These are phyloP conservation scores for Lasioglossum leucozonium DNA, from an alignment of 2,888 invertebrate genomes.

Conservation along the genomic window DNA sequence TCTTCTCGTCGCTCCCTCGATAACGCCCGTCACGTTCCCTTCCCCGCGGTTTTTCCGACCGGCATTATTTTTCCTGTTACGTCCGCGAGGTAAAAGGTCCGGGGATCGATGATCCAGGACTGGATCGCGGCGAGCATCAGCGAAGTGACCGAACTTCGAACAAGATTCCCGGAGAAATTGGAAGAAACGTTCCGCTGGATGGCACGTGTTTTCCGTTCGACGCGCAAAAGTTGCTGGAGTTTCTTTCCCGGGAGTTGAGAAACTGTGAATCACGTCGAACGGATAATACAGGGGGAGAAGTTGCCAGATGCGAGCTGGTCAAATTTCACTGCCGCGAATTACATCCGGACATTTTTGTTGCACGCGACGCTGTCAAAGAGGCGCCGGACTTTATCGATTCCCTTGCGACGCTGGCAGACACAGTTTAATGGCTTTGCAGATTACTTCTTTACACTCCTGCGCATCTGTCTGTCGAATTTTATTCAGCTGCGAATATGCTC, in stretches of 20 bases:
- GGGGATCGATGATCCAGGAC: neutral
- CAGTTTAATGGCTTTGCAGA: neutral
- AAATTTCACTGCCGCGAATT: neutral
- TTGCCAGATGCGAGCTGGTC: neutral
- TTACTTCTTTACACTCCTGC: neutral
- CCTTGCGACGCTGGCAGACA: no score
- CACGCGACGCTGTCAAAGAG: neutral
- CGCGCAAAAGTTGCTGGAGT: neutral
- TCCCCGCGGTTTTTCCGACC: slow-evolving; percentile 20
- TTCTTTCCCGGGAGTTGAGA: neutral
- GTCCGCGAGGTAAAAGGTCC: neutral
- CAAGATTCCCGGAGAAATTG: neutral
- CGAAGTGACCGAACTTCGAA: neutral
- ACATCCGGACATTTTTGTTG: neutral
- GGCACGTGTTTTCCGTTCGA: neutral
- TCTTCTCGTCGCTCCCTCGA: slow-evolving; percentile 34
- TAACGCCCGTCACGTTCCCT: slow-evolving; percentile 44
- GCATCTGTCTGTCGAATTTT: neutral
- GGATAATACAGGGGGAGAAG: neutral
- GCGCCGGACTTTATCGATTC: no score
- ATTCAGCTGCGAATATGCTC: neutral
- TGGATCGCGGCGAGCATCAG: neutral
- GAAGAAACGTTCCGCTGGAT: neutral
- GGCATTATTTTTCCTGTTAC: neutral
- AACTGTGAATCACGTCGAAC: neutral